These are phyloP conservation scores for Toxotes lorentzi DNA, from an alignment of 2,797 vertebrate species.

Conservation along the genomic window DNA sequence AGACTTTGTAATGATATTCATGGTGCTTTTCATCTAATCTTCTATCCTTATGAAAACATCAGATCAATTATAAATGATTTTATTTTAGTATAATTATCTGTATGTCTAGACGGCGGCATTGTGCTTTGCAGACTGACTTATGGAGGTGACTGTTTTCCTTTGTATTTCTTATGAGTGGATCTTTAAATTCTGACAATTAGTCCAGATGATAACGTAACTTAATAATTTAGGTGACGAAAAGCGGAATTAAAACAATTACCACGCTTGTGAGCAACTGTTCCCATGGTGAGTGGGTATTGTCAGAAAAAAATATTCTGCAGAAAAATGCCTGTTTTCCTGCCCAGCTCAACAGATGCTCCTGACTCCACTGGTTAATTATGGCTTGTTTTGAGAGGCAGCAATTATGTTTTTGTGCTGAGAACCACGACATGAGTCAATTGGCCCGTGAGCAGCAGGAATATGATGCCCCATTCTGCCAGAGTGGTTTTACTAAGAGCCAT, in stretches of 20 bases:
- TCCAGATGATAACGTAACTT: conserved; percentile 24
- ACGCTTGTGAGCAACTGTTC: conserved; percentile 42
- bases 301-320: conserved; percentile 37
- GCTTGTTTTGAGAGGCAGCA: conserved; percentile 77
- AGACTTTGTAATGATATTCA: not conserved
- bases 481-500: conserved; percentile 54
- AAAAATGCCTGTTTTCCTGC: conserved; percentile 58
- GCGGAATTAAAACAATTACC: conserved; percentile 56
- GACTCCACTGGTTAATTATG: conserved; percentile 81
- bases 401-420: conserved; percentile 79
- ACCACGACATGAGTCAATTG: conserved; percentile 75
- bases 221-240: conserved; percentile 32
- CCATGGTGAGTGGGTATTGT: conserved; percentile 29
- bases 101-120: not conserved
- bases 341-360: conserved; percentile 73
- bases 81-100: not conserved
- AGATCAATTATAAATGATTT: not conserved
- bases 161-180: conserved; percentile 12
- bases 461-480: conserved; percentile 65
- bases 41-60: not conserved
- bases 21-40: conserved; percentile 1
- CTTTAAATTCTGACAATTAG: conserved; percentile 26
- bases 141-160: not conserved
- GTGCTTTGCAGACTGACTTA: not conserved
- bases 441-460: conserved; percentile 61